Conservation (phyloP, 2,888 invertebrate genomes). For the Chaitophorus viminalis region DNA sequence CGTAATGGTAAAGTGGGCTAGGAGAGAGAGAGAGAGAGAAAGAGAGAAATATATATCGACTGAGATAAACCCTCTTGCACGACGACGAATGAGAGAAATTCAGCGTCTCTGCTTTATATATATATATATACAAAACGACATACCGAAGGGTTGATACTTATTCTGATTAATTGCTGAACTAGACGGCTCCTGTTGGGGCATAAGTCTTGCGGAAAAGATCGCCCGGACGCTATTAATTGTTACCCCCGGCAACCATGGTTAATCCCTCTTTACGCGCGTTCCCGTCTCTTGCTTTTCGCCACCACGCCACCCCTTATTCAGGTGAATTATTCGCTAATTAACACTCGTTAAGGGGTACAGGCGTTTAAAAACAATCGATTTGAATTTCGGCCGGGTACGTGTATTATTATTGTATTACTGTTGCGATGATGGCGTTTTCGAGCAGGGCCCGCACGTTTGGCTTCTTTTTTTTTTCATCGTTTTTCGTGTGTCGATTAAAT, state of each 20-base stretch:
- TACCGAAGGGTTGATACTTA: constrained; percentile 46
- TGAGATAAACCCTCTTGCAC: too few species aligned
- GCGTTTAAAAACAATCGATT: neutral
- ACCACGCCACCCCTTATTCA: neutral
- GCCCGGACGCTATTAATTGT: constrained; percentile 44
- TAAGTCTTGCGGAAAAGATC: constrained; percentile 53
- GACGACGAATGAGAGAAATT: neutral
- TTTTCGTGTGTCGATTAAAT: neutral
- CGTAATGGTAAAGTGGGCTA: constrained; percentile 13
- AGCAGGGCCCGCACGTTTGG: neutral
- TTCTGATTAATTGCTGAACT: constrained; percentile 54
- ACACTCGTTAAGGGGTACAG: constrained; percentile 16
- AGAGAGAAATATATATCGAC: neutral
- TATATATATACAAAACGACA: constrained; percentile 42
- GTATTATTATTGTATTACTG: neutral
- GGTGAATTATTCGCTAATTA: constrained; percentile 49
- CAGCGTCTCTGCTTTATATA: constrained; percentile 29
- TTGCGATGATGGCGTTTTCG: neutral
- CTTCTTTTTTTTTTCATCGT: neutral
- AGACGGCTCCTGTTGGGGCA: constrained; percentile 27
- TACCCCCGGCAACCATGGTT: neutral
- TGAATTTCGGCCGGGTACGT: neutral
- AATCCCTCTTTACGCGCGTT: neutral
- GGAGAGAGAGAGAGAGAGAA: neutral
- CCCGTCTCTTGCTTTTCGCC: neutral